These are phyloP conservation scores for Neelides folsomi DNA, from an alignment of 2,888 invertebrate species.

Conservation along the genomic window DNA sequence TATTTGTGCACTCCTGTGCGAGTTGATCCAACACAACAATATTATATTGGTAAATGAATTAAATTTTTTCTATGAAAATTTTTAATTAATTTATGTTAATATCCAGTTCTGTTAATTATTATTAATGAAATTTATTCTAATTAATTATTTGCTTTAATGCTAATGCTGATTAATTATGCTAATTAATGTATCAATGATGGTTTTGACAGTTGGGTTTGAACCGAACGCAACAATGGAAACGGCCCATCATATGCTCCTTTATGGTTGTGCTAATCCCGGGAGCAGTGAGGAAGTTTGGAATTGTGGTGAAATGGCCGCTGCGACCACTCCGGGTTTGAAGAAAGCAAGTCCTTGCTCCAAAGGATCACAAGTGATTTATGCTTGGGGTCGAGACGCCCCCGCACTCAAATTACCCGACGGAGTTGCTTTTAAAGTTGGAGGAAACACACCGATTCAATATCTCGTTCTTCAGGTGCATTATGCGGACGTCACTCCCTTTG, in stretches of 20 bases:
- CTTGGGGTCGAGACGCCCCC: slow-evolving; percentile 88
- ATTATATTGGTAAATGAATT: slow-evolving; percentile 68
- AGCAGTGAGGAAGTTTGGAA: slow-evolving; percentile 61
- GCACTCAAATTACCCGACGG: slow-evolving; percentile 60
- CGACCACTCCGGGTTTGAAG: slow-evolving; percentile 41
- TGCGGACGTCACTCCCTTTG: slow-evolving; percentile 42
- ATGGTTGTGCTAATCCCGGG: slow-evolving; percentile 74
- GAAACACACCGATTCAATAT: slow-evolving; percentile 66
- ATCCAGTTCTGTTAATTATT: too few relatives aligned
- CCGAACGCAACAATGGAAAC: slow-evolving; percentile 82
- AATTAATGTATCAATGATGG: slow-evolving; percentile 3
- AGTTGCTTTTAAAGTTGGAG: slow-evolving; percentile 86
- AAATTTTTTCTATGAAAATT: too few relatives aligned
- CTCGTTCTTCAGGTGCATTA: slow-evolving; percentile 90
- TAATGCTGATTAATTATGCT: too few relatives aligned
- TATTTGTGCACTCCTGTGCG: slow-evolving; percentile 84
- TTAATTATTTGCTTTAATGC: too few relatives aligned
- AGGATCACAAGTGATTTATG: slow-evolving; percentile 68
- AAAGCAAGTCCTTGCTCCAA: slow-evolving; percentile 61
- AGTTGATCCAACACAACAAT: slow-evolving; percentile 58
- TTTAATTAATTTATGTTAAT: too few relatives aligned
- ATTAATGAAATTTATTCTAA: too few relatives aligned
- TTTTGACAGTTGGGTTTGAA: slow-evolving; percentile 66
- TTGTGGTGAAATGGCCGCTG: slow-evolving; percentile 77
- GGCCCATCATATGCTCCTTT: slow-evolving; percentile 85